A percentile compares a stretch with the other conserved stretches of the same genome.
Evolutionary conservation across 2,888 invertebrate species (phyloP).

Genomic region (Eulithis testata): DNA sequence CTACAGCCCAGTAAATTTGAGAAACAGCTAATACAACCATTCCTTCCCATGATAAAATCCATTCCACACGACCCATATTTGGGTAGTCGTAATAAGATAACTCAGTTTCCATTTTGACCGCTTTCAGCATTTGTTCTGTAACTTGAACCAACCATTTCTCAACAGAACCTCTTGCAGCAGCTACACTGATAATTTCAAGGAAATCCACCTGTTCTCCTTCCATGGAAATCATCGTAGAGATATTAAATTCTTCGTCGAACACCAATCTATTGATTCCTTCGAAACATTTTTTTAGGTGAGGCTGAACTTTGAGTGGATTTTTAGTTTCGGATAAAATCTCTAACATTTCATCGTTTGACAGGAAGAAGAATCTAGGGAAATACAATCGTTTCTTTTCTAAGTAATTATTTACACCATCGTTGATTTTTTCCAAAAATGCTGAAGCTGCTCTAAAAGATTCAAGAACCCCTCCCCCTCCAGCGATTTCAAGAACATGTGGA

Average conservation of each 20-base stretch:
- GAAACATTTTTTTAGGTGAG: slow-evolving; percentile 94
- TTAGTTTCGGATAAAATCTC: slow-evolving; percentile 96
- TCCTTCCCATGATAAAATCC: slow-evolving; percentile 92
- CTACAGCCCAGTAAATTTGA: slow-evolving; percentile 93
- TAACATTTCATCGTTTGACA: slow-evolving; percentile 95
- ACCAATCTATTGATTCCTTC: slow-evolving; percentile 91
- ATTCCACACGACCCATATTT: slow-evolving; percentile 83
- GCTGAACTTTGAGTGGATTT: slow-evolving; percentile 92
- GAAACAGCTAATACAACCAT: slow-evolving; percentile 92
- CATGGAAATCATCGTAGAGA: slow-evolving; percentile 91
- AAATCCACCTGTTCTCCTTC: slow-evolving; percentile 89
- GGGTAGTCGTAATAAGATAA: slow-evolving; percentile 88
- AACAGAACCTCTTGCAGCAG: slow-evolving; percentile 91
- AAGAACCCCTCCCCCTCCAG: slow-evolving; percentile 87
- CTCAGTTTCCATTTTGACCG: slow-evolving; percentile 88
- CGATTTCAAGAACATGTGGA: slow-evolving; percentile 87
- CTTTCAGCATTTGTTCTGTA: slow-evolving; percentile 91
- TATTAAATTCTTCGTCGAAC: slow-evolving; percentile 89
- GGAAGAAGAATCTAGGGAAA: slow-evolving; percentile 95
- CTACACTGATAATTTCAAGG: slow-evolving; percentile 86
- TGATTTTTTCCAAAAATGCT: slow-evolving; percentile 90
- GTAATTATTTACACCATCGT: slow-evolving; percentile 92
- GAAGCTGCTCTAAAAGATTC: slow-evolving; percentile 89
- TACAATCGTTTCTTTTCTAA: slow-evolving; percentile 93
- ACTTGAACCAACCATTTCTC: slow-evolving; percentile 95